Conservation (phyloP, 2,113 vertebrate genomes). For the Sturnus vulgaris region DNA sequence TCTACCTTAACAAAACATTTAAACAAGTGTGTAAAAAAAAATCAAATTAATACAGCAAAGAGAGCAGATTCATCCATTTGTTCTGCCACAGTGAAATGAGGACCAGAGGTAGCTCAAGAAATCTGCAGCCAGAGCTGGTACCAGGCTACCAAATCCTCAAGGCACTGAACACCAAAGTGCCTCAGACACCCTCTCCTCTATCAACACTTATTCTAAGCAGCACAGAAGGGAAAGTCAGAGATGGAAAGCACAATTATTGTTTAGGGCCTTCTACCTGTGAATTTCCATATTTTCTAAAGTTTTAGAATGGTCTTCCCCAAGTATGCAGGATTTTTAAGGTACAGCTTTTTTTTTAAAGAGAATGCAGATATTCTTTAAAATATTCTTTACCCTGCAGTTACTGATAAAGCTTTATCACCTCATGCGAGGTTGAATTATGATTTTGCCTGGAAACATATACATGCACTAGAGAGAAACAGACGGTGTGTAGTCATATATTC, state of each 20-base stretch:
- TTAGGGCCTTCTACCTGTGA: background rate
- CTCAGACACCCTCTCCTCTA: background rate
- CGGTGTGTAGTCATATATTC: background rate
- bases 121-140: background rate
- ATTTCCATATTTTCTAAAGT: background rate
- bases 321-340: background rate
- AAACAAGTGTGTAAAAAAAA: background rate
- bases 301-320: background rate
- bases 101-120: background rate
- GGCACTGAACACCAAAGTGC: background rate
- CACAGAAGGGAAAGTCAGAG: background rate
- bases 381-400: background rate
- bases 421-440: background rate
- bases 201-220: background rate
- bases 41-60: background rate
- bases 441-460: background rate
- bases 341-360: background rate
- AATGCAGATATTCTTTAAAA: background rate
- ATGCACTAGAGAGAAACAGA: constrained; percentile 14
- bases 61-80: background rate
- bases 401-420: constrained; percentile 5
- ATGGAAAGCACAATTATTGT: background rate
- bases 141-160: background rate
- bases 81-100: background rate
- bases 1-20: background rate